A percentile compares a stretch with the other conserved stretches of the same genome.
phyloP scores from a whole-genome alignment of 2,888 invertebrate genomes.

The Tortrix viridana region DNA sequence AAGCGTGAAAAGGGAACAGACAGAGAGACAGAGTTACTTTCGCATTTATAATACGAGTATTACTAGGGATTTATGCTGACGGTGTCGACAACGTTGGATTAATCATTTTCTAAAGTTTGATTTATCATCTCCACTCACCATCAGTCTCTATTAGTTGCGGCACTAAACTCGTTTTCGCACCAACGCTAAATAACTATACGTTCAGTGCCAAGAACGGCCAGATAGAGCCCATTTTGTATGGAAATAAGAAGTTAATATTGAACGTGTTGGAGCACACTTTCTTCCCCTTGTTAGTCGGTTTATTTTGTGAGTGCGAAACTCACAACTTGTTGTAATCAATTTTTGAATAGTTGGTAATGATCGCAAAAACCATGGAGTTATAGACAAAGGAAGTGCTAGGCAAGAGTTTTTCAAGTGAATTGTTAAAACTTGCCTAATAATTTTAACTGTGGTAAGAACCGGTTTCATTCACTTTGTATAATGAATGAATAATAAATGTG shows the following conservation, averaged over 20 bases:
- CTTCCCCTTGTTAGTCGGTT: constrained; percentile 20
- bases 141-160: constrained; percentile 26
- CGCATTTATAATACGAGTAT: too few relatives aligned
- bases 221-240: too few relatives aligned
- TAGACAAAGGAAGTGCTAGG: not conserved
- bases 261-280: constrained; percentile 11
- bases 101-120: constrained; percentile 8
- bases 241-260: not conserved
- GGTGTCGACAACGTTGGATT: constrained; percentile 3
- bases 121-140: constrained; percentile 31
- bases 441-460: too few relatives aligned
- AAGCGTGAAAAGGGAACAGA: too few relatives aligned
- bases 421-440: too few relatives aligned
- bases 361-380: constrained; percentile 3
- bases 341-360: constrained; percentile 39
- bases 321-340: constrained; percentile 37
- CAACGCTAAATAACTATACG: constrained; percentile 8
- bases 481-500: too few relatives aligned
- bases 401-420: not conserved
- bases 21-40: too few relatives aligned
- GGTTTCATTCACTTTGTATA: too few relatives aligned
- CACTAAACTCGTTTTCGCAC: constrained; percentile 18
- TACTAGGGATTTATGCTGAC: too few relatives aligned
- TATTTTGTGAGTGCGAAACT: constrained; percentile 36
- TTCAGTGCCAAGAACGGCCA: too few relatives aligned